Evolutionary conservation across 1,140 invertebrate genomes (phyloP).

Genomic region (Bilobella aurantiaca): DNA sequence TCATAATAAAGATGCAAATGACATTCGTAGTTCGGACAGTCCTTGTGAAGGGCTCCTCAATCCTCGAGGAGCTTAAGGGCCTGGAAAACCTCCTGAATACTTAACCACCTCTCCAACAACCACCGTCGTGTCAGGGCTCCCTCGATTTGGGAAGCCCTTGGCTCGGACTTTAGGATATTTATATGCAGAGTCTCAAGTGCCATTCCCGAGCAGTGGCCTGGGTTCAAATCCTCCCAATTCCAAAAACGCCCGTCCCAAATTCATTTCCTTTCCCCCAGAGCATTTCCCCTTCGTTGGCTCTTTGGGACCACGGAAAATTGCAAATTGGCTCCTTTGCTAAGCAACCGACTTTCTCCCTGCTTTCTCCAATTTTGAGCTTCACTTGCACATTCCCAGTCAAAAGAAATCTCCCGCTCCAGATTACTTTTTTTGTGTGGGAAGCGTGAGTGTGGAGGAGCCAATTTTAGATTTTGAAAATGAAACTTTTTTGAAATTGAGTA

Average conservation of each 20-base stretch:
- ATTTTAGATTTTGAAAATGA: neutral
- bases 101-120: too few species aligned
- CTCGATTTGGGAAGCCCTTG: too few species aligned
- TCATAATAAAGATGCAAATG: slow-evolving; percentile 2
- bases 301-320: neutral
- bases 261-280: neutral
- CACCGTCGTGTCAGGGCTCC: too few species aligned
- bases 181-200: neutral
- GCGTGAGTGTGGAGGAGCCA: neutral
- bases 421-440: neutral
- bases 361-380: too few species aligned
- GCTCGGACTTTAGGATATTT: neutral
- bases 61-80: neutral
- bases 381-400: too few species aligned
- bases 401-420: too few species aligned
- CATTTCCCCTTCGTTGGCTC: too few species aligned
- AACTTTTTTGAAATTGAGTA: slow-evolving; percentile 1
- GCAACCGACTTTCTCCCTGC: too few species aligned
- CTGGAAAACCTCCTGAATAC: slow-evolving; percentile 9
- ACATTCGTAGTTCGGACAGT: neutral
- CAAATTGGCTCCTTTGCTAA: too few species aligned
- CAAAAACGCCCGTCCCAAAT: neutral
- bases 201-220: neutral
- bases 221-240: too few species aligned
- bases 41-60: neutral